Evolutionary conservation across 2,797 vertebrate genomes (phyloP).

Genomic region (Botia kubotai): DNA sequence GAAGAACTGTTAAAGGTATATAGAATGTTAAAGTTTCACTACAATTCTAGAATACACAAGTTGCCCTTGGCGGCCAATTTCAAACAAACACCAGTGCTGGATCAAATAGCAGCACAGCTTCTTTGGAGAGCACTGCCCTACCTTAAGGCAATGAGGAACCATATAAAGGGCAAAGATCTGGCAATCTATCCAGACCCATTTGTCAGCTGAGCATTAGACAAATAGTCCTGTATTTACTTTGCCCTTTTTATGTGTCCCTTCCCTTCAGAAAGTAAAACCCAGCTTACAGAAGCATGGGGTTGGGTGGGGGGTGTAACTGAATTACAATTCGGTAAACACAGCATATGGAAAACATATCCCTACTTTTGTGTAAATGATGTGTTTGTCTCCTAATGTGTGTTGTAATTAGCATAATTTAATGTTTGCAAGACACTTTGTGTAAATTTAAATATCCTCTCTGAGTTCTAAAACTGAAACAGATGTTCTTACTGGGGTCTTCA

Average conservation of each 20-base stretch:
- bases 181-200: slow-evolving; percentile 44
- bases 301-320: background rate
- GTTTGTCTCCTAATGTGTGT: slow-evolving; percentile 7
- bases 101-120: slow-evolving; percentile 20
- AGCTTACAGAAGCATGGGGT: background rate
- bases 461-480: slow-evolving; percentile 1
- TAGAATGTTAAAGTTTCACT: background rate
- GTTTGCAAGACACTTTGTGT: background rate
- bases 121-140: slow-evolving; percentile 21
- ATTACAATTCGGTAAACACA: slow-evolving; percentile 19
- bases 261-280: slow-evolving; percentile 10
- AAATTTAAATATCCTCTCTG: background rate
- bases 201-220: slow-evolving; percentile 57
- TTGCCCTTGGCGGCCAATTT: slow-evolving; percentile 8
- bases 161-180: slow-evolving; percentile 56
- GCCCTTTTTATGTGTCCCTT: slow-evolving; percentile 58
- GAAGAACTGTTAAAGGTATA: background rate
- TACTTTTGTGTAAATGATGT: slow-evolving; percentile 16
- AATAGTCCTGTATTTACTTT: slow-evolving; percentile 63
- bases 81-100: background rate
- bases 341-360: slow-evolving; percentile 3
- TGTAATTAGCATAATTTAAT: slow-evolving; percentile 2
- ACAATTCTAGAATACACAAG: background rate
- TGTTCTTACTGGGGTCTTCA: slow-evolving; percentile 19
- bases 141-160: slow-evolving; percentile 45